Evolutionary conservation across 2,888 invertebrate genomes (phyloP), one percentile per base, ranked within the genome.

Genomic region (Protophormia terraenovae): DNA sequence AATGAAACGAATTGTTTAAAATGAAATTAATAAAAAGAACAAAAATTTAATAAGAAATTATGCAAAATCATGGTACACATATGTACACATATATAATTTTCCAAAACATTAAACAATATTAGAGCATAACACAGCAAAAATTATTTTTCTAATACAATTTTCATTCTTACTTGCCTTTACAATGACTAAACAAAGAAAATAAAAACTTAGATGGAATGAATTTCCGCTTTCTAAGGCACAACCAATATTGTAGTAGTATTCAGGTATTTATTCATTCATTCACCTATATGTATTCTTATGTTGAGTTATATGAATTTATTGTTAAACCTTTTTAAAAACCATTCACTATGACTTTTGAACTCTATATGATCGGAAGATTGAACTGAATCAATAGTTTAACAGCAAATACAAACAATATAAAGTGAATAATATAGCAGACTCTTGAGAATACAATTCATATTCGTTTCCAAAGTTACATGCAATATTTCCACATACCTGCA

Each of bases 281-380:
- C n/a, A n/a, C n/a, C n/a, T n/a, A n/a, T 66, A 16, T 8, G 16
- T 58, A 35, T 0, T 53, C 0, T 38, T 8, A 55, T 22, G 22
- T 41, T n/a, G 12, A 14, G 19, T 27, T 27, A 6, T 14, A 38
- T 38, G 10, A 3, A 38, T 35, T 12, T 45, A 10, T 19, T 35
- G 12, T 47, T 35, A 45, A 35, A 53, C 41, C 27, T 38, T 27
- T 16, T 45, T 19, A 41, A 24, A 62, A 77, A 62, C 62, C 84
- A 79, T 84, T 84, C 84, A 84, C 80, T 75, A 19, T 79, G 84
- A 80, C 79, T 64, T 79, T 80, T 73, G 79, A 80, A 69, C 79
- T 10, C 12, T 27, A 75, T 38, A 72, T 64, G 22, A 53, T 58
- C 76, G 6, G 32, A 6, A 71, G 69, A 71, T 64, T 82, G 76